phyloP scores from a whole-genome alignment of 1,140 invertebrate species.

The Zelostemma sp. region DNA sequence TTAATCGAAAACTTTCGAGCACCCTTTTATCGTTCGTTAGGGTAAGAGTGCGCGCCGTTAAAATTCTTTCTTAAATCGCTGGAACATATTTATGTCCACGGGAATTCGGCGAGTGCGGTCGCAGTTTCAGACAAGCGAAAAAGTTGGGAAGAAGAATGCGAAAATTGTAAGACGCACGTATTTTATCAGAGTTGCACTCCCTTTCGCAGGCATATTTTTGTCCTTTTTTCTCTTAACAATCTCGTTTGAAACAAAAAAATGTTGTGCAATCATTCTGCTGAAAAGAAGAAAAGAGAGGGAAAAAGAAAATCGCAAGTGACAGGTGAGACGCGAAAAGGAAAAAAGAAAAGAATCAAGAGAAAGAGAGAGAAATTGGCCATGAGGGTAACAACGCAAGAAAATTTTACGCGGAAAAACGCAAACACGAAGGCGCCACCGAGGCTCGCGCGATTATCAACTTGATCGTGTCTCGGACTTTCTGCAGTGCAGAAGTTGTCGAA shows the following conservation, averaged over 20 bases:
- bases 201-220: slow-evolving; percentile 29
- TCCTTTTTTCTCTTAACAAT: slow-evolving; percentile 53
- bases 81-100: slow-evolving; percentile 53
- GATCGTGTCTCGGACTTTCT: slow-evolving; percentile 26
- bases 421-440: slow-evolving; percentile 44
- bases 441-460: slow-evolving; percentile 46
- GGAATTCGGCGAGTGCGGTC: slow-evolving; percentile 7
- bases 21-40: slow-evolving; percentile 19
- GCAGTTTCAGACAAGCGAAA: slow-evolving; percentile 20
- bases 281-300: slow-evolving; percentile 23
- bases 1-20: background rate
- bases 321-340: too few species aligned
- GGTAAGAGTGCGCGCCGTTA: slow-evolving; percentile 35
- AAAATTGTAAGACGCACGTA: slow-evolving; percentile 36
- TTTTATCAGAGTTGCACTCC: slow-evolving; percentile 45
- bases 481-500: slow-evolving; percentile 54
- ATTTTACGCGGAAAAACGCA: slow-evolving; percentile 54
- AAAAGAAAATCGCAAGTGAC: background rate
- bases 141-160: slow-evolving; percentile 36
- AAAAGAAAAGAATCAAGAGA: background rate
- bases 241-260: slow-evolving; percentile 53
- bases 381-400: slow-evolving; percentile 12
- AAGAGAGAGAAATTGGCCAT: background rate
- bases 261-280: slow-evolving; percentile 40
- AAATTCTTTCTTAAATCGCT: slow-evolving; percentile 43